A percentile compares a stretch with the other conserved stretches of the same genome.
phyloP scores from a whole-genome alignment of 2,888 invertebrate species.

The Cistogaster globosa region DNA sequence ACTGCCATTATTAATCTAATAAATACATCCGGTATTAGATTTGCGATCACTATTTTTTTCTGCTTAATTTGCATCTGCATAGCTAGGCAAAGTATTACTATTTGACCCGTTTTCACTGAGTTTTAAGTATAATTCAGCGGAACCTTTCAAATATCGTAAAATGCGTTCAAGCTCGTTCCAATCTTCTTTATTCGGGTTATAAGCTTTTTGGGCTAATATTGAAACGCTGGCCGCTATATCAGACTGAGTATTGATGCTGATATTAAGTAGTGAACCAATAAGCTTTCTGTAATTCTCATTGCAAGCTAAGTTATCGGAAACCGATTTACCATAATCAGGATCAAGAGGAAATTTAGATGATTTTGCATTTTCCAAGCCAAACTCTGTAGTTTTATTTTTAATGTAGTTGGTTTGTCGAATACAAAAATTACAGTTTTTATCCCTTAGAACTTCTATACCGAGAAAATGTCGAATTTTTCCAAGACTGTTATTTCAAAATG shows the following conservation, averaged over 20 bases:
- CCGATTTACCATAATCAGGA: neutral
- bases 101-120: neutral
- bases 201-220: too few species aligned
- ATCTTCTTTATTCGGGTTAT: too few species aligned
- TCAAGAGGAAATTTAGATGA: neutral
- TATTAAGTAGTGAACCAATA: constrained; percentile 12
- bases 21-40: too few species aligned
- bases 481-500: constrained; percentile 10
- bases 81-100: neutral
- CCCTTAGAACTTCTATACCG: too few species aligned
- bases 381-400: neutral
- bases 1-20: too few species aligned
- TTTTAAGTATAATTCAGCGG: too few species aligned
- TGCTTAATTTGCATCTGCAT: neutral
- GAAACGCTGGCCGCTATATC: too few species aligned
- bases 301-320: neutral
- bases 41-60: too few species aligned
- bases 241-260: neutral
- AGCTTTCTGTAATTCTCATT: constrained; percentile 1
- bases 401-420: neutral
- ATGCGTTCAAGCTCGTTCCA: too few species aligned
- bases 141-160: too few species aligned
- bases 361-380: neutral
- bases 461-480: too few species aligned
- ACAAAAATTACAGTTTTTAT: neutral